Conservation (phyloP, 2,888 invertebrate species). For the Rhingia campestris region DNA sequence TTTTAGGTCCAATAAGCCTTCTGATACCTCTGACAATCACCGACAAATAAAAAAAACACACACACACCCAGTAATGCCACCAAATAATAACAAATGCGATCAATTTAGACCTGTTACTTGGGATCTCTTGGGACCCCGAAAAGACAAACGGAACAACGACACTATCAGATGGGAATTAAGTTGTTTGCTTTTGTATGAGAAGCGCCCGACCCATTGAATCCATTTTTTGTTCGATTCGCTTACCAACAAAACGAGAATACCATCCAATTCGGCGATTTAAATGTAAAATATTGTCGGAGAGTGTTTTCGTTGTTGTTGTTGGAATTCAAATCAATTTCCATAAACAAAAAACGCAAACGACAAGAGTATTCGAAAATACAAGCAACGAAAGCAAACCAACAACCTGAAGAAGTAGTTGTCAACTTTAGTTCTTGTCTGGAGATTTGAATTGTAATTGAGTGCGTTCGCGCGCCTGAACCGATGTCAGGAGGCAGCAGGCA, state of each 20-base stretch:
- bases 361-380: constrained; percentile 7
- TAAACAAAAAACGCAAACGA: constrained; percentile 58
- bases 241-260: constrained; percentile 43
- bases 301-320: constrained; percentile 32
- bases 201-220: constrained; percentile 73
- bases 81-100: constrained; percentile 72
- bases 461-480: constrained; percentile 55
- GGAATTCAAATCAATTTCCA: constrained; percentile 56
- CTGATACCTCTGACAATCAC: constrained; percentile 23
- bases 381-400: background rate
- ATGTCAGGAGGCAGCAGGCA: constrained; percentile 24
- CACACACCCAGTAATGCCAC: constrained; percentile 55
- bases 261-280: constrained; percentile 61
- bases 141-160: constrained; percentile 38
- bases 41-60: constrained; percentile 1
- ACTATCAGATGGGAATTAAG: constrained; percentile 73
- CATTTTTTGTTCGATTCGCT: constrained; percentile 57
- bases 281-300: constrained; percentile 68
- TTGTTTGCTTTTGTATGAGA: constrained; percentile 72
- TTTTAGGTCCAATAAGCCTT: constrained; percentile 42
- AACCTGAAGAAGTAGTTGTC: constrained; percentile 34
- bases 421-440: constrained; percentile 16
- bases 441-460: constrained; percentile 69
- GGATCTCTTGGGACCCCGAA: background rate
- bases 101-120: constrained; percentile 68